phyloP scores from a whole-genome alignment of 1,140 invertebrate genomes.

The Drosophila bifasciata region DNA sequence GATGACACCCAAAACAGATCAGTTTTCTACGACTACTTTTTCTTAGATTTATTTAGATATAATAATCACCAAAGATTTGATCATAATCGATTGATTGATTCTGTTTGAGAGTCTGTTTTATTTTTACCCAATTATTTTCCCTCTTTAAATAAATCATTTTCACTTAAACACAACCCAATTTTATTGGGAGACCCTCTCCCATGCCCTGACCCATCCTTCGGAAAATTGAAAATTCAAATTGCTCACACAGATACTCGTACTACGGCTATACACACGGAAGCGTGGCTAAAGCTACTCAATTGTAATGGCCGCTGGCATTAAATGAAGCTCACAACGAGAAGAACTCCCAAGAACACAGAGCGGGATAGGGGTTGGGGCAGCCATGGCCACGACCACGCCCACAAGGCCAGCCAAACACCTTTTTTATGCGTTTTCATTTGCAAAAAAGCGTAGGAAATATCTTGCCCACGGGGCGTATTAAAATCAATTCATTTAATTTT shows the following conservation, averaged over 20 bases:
- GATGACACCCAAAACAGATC: constrained; percentile 12
- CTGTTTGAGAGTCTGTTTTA: constrained; percentile 1
- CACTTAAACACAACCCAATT: constrained; percentile 61
- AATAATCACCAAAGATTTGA: no score
- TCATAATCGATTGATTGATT: no score
- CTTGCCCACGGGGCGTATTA: constrained; percentile 82
- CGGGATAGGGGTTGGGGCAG: no score
- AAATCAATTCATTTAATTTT: constrained; percentile 83
- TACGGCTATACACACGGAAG: background rate
- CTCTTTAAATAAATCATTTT: constrained; percentile 52
- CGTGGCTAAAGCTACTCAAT: constrained; percentile 51
- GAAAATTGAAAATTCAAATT: constrained; percentile 33
- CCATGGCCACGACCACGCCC: constrained; percentile 40
- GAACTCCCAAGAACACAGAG: background rate
- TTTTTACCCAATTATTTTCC: background rate
- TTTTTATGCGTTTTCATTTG: constrained; percentile 81
- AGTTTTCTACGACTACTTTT: background rate
- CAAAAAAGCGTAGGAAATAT: constrained; percentile 70
- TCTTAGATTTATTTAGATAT: background rate
- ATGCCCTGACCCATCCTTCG: constrained; percentile 4
- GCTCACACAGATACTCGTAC: constrained; percentile 30
- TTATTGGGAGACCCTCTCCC: constrained; percentile 48
- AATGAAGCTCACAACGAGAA: constrained; percentile 49
- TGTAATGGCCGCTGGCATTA: constrained; percentile 60
- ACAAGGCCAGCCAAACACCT: constrained; percentile 49